Conservation (phyloP, 2,113 vertebrate species). For the Antechinus stuartii region DNA sequence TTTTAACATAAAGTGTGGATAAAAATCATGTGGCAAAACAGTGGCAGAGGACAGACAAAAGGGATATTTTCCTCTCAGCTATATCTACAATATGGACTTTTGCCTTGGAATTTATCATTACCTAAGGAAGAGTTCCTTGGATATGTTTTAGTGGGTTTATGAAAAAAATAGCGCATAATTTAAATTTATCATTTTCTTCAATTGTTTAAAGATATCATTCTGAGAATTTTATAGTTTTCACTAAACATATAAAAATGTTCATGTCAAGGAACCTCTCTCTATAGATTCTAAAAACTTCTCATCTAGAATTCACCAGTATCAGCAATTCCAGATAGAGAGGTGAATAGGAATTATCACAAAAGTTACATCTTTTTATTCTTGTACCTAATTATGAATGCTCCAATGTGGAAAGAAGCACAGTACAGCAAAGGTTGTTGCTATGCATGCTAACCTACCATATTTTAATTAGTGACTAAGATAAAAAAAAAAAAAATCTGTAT, state of each 20-base stretch:
- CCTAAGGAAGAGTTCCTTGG: not conserved
- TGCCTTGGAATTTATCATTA: not conserved
- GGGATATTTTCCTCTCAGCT: not conserved
- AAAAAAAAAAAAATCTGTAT: not conserved
- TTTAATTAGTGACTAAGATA: not conserved
- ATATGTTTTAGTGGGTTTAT: not conserved
- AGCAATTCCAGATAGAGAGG: not conserved
- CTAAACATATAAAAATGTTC: not conserved
- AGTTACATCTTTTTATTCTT: not conserved
- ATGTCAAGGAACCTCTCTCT: not conserved
- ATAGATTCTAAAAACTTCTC: not conserved
- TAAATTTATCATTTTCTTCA: not conserved
- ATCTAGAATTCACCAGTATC: not conserved
- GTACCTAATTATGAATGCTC: not conserved
- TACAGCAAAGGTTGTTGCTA: not conserved
- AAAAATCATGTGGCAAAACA: not conserved
- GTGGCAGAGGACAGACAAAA: not conserved
- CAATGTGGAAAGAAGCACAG: not conserved
- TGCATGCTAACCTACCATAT: not conserved
- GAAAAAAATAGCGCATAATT: not conserved
- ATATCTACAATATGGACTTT: not conserved
- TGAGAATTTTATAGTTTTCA: not conserved
- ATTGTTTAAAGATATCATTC: not conserved
- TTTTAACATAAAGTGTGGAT: not conserved
- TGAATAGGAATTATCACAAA: not conserved